Evolutionary conservation across 2,888 invertebrate genomes (phyloP).

Genomic region (Chaitophorus viminalis): DNA sequence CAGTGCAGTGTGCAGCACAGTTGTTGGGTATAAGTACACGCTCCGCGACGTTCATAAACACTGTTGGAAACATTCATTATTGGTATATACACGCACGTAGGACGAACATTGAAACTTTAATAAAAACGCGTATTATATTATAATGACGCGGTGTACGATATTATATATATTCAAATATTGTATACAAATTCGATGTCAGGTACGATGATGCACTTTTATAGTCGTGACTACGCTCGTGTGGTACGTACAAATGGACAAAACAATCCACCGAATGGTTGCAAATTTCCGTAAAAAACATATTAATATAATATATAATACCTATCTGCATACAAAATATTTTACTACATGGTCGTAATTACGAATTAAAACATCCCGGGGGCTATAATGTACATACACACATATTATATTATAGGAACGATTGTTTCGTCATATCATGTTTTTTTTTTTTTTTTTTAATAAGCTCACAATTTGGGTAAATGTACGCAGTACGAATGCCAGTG

Average conservation of each 20-base stretch:
- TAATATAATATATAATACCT: too few species aligned
- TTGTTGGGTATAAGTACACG: too few species aligned
- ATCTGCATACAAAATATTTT: too few species aligned
- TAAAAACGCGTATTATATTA: not conserved
- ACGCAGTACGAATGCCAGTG: too few species aligned
- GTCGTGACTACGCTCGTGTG: not conserved
- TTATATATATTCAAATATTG: not conserved
- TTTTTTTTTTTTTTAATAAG: too few species aligned
- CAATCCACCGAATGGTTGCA: not conserved
- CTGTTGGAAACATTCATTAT: not conserved
- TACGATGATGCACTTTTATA: not conserved
- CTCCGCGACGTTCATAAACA: not conserved
- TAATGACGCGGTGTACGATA: not conserved
- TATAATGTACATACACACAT: not conserved
- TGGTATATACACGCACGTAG: not conserved
- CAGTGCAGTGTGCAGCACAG: too few species aligned
- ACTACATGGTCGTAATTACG: not conserved
- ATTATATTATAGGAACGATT: too few species aligned
- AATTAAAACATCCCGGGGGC: not conserved
- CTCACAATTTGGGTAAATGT: too few species aligned
- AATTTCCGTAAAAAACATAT: not conserved
- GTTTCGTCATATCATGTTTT: too few species aligned
- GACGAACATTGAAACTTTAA: constrained; percentile 8
- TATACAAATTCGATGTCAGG: not conserved
- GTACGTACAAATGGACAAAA: not conserved